These are phyloP conservation scores for Avahi laniger DNA, from an alignment of 2,797 vertebrate genomes.

Conservation along the genomic window DNA sequence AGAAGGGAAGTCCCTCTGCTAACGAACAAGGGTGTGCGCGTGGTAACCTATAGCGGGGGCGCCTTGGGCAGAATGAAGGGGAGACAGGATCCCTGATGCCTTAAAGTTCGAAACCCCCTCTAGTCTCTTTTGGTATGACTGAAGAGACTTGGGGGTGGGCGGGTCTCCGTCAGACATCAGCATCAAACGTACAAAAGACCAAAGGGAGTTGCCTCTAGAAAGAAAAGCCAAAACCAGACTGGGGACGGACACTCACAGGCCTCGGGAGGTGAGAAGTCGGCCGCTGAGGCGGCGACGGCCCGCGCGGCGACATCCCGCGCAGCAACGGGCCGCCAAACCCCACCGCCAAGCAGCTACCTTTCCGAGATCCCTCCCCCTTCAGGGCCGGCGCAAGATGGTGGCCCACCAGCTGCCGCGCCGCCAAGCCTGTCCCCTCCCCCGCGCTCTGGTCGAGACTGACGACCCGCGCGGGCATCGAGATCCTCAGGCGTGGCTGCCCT, in stretches of 20 bases:
- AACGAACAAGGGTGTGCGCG: background rate
- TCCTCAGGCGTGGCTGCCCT: background rate
- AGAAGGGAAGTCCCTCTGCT: background rate
- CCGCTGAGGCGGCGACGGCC: background rate
- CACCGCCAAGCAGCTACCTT: background rate
- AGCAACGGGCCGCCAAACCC: background rate
- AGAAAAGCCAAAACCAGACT: slow-evolving; percentile 3
- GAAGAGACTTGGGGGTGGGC: background rate
- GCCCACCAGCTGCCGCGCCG: slow-evolving; percentile 40
- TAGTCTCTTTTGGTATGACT: background rate
- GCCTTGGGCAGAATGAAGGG: background rate
- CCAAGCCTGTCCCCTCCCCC: slow-evolving; percentile 45
- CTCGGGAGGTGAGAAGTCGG: background rate
- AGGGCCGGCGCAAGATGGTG: slow-evolving; percentile 64
- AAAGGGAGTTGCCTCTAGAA: background rate
- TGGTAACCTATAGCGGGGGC: background rate
- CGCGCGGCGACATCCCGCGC: rapidly evolving
- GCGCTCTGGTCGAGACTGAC: background rate
- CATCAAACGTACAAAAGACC: slow-evolving; percentile 36
- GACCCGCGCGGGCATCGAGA: background rate
- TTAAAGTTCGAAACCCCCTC: slow-evolving; percentile 2
- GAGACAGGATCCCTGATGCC: background rate
- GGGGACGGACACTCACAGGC: background rate
- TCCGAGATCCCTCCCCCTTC: background rate
- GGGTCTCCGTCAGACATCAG: background rate